Evolutionary conservation across 1,140 invertebrate species (phyloP).

Genomic region (Heliconius hermathena): DNA sequence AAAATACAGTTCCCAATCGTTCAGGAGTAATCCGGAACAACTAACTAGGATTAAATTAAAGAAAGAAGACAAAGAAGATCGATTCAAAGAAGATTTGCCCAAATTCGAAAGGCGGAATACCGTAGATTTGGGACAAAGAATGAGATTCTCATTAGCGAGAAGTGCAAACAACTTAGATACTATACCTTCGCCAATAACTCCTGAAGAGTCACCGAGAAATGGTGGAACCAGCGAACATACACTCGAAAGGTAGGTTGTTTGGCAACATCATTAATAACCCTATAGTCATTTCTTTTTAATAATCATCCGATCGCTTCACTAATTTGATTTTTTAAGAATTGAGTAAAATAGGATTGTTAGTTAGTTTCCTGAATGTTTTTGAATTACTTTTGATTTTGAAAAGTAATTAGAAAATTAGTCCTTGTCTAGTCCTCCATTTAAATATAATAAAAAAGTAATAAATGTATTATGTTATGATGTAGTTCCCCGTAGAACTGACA

Average conservation of each 20-base stretch:
- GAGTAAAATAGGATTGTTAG: not conserved
- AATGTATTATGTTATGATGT: too few species aligned
- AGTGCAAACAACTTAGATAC: constrained; percentile 67
- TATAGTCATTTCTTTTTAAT: not conserved
- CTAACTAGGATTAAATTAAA: constrained; percentile 69
- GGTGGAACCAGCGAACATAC: constrained; percentile 38
- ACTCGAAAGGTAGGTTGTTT: constrained; percentile 42
- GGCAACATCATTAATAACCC: not conserved
- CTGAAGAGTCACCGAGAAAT: constrained; percentile 39
- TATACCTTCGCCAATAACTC: constrained; percentile 63
- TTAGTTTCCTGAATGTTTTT: not conserved
- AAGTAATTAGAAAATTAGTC: not conserved
- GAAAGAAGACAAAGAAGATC: constrained; percentile 64
- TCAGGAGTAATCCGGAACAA: constrained; percentile 82
- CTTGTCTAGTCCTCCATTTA: too few species aligned
- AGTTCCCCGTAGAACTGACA: too few species aligned
- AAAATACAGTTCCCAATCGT: constrained; percentile 92
- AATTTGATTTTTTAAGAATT: not conserved
- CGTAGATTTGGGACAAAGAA: constrained; percentile 75
- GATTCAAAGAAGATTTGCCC: constrained; percentile 58
- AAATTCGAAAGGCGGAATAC: constrained; percentile 79
- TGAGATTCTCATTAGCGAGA: constrained; percentile 69
- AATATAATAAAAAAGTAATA: too few species aligned
- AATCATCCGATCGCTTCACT: constrained; percentile 1
- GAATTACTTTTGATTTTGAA: not conserved